Conservation (phyloP, 2,888 invertebrate genomes). For the Andricus quercusramuli region DNA sequence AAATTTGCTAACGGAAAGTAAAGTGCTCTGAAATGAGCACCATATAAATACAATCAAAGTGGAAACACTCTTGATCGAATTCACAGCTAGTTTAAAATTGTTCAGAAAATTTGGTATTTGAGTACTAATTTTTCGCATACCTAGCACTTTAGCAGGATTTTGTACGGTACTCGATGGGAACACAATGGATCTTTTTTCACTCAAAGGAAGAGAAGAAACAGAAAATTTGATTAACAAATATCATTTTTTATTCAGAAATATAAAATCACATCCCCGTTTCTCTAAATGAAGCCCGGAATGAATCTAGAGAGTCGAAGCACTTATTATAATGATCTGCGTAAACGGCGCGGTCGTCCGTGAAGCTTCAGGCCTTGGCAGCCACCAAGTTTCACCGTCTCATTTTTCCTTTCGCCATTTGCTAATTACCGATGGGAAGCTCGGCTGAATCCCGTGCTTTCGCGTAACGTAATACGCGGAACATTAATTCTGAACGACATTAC, state of each 20-base stretch:
- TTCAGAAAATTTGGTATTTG: no score
- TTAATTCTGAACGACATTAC: background rate
- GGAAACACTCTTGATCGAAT: no score
- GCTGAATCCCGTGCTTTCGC: background rate
- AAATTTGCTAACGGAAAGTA: no score
- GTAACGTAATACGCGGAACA: slow-evolving; percentile 9
- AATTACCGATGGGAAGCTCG: slow-evolving; percentile 61
- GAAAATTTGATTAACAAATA: background rate
- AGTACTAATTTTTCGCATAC: no score
- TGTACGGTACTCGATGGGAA: no score
- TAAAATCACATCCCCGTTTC: background rate
- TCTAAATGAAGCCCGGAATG: background rate
- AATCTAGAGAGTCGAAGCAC: background rate
- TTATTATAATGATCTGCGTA: slow-evolving; percentile 47
- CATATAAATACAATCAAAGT: no score
- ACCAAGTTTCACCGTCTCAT: slow-evolving; percentile 18
- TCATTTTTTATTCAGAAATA: background rate
- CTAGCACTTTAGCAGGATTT: no score
- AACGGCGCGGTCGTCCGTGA: slow-evolving; percentile 24
- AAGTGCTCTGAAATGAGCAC: no score
- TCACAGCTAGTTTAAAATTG: no score
- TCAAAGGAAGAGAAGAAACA: background rate
- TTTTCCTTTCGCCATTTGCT: slow-evolving; percentile 50
- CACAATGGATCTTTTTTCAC: no score
- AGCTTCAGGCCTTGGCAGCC: slow-evolving; percentile 8